Evolutionary conservation across 2,113 vertebrate species (phyloP), one percentile per base, ranked within the genome.

Genomic region (Nipponia nippon): DNA sequence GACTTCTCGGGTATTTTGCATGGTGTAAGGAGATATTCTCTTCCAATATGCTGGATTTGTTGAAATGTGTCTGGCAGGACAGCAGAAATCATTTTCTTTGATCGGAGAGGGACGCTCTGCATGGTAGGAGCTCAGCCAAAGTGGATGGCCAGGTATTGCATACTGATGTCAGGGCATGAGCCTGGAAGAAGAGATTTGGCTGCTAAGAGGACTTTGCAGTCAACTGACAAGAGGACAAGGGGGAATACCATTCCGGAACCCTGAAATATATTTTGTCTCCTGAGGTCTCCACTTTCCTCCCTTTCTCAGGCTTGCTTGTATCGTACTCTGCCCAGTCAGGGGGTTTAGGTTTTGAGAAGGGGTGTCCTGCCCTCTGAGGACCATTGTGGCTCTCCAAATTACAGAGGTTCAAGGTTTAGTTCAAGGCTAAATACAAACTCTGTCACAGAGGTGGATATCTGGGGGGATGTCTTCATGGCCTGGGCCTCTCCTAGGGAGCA

Each of bases 141-240:
- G 63, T 1, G 2, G 18, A 56, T 58, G 50, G 40, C 11, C 40
- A 47, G 27, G 34, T n/a, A 11, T 7, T 38, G 27, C 50, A 71
- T 3, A 16, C 1, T 2, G 1, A 10, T 1, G 8, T 20, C 23
- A 38, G 84, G 44, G 42, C 26, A 18, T 7, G 38, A 88, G 10
- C 29, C 66, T 80, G n/a, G 42, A 49, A 55, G 59, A 83, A 87
- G 65, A 44, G 29, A 62, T 63, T 61, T 63, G 75, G 13, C 42
- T 83, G 19, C 50, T 30, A 30, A 52, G 61, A 61, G 23, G 49
- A 66, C 44, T 75, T 67, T 63, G 20, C 12, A 66, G 82, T 52
- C 59, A 75, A 27, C 50, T 83, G 56, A 55, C 71, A 72, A 53
- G 30, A 47, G 9, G 11, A 22, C 29, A 52, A 76, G 22, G 26